Conservation (phyloP, 2,888 invertebrate genomes). For the Drosophila greeni region DNA sequence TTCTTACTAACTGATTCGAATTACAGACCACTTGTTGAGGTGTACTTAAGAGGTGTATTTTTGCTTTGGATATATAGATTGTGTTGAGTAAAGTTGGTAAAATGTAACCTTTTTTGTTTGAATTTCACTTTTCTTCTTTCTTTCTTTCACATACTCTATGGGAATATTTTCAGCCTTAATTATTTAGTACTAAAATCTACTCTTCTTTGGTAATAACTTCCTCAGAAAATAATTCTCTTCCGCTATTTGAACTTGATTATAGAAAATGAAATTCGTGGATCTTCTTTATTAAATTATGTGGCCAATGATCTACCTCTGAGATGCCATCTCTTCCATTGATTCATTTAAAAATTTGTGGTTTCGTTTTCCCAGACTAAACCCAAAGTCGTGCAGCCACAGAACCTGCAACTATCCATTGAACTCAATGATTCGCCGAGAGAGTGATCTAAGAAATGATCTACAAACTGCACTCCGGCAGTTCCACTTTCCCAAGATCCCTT, state of each 20-base stretch:
- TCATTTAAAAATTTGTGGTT: constrained; percentile 33
- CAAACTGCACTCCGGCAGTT: constrained; percentile 13
- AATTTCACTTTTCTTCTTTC: constrained; percentile 1
- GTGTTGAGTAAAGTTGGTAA: neutral
- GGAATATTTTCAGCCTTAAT: neutral
- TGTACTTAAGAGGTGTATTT: neutral
- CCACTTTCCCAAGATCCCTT: constrained; percentile 25
- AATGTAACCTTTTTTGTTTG: neutral
- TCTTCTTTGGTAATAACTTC: neutral
- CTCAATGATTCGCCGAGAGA: constrained; percentile 23
- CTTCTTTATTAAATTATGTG: neutral
- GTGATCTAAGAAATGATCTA: constrained; percentile 23
- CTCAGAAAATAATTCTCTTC: neutral
- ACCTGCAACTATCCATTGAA: constrained; percentile 11
- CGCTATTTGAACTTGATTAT: neutral
- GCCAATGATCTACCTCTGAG: neutral
- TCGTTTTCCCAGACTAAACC: constrained; percentile 1
- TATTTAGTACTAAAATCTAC: neutral
- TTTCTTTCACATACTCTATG: neutral
- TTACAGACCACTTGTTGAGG: constrained; percentile 1
- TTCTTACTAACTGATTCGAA: constrained; percentile 6
- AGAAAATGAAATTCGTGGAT: constrained; percentile 15
- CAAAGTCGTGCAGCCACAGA: constrained; percentile 9
- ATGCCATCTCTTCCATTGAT: constrained; percentile 16
- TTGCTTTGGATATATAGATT: neutral